These are phyloP conservation scores for Danaus melanippus DNA, from an alignment of 1,140 invertebrate species.

Conservation along the genomic window DNA sequence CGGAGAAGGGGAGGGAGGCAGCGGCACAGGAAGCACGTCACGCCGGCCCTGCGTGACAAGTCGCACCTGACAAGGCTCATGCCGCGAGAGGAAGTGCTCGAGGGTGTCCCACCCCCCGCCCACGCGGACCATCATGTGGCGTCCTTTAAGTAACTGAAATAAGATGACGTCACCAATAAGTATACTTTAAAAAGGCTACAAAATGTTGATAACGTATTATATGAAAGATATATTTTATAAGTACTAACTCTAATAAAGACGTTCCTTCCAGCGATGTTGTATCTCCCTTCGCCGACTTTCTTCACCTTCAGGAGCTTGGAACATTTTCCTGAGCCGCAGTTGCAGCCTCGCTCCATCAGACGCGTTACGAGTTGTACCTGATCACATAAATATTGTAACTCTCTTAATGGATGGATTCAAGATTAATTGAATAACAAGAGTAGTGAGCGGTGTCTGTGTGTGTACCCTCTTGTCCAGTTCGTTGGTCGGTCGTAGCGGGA, in stretches of 20 bases:
- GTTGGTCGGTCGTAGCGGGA: constrained; percentile 67
- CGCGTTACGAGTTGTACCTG: constrained; percentile 80
- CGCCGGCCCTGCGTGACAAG: constrained; percentile 72
- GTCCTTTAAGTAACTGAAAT: constrained; percentile 83
- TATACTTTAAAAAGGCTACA: not conserved
- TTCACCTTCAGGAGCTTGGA: constrained; percentile 80
- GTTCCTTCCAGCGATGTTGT: constrained; percentile 85
- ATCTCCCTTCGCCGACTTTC: constrained; percentile 86
- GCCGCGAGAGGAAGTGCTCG: constrained; percentile 90
- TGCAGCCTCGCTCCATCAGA: constrained; percentile 79
- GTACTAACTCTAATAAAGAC: constrained; percentile 81
- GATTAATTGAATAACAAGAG: too few relatives aligned
- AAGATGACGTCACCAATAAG: constrained; percentile 16
- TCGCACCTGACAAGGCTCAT: constrained; percentile 91
- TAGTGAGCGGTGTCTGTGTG: too few relatives aligned
- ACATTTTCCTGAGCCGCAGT: constrained; percentile 79
- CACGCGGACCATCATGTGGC: constrained; percentile 94
- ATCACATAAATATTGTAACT: not conserved
- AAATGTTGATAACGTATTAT: not conserved
- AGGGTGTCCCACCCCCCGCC: constrained; percentile 95
- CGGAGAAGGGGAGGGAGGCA: constrained; percentile 43
- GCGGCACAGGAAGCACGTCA: constrained; percentile 51
- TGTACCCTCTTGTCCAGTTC: constrained; percentile 76
- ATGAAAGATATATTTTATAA: not conserved
- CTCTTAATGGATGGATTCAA: too few relatives aligned